Evolutionary conservation across 2,113 vertebrate genomes (phyloP).

Genomic region (Dromaius novaehollandiae): DNA sequence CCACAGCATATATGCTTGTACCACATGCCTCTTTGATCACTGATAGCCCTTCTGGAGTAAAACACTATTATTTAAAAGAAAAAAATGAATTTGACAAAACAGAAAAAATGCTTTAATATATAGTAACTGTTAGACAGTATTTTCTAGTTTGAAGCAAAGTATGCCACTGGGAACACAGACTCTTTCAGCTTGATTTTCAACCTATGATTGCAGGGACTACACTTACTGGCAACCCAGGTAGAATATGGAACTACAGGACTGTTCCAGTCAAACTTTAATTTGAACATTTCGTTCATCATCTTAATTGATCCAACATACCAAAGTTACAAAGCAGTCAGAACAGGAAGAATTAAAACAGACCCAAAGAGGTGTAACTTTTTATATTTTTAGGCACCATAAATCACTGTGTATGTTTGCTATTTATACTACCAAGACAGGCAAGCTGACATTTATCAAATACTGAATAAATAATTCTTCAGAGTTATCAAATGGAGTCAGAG

Average conservation of each 20-base stretch:
- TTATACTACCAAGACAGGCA: not conserved
- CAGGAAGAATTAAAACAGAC: not conserved
- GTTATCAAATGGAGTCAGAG: not conserved
- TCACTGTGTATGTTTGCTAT: not conserved
- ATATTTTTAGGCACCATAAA: not conserved
- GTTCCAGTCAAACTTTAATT: not conserved
- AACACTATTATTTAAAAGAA: not conserved
- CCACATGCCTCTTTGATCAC: accelerated
- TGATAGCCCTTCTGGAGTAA: not conserved
- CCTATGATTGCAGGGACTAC: not conserved
- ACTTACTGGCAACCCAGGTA: not conserved
- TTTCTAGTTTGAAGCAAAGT: not conserved
- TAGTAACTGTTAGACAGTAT: not conserved
- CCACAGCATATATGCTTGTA: not conserved
- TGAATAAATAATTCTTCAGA: not conserved
- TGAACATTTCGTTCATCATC: not conserved
- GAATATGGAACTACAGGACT: not conserved
- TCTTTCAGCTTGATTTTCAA: no score
- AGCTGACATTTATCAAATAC: not conserved
- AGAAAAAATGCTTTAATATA: not conserved
- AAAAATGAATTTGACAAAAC: not conserved
- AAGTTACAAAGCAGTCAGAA: not conserved
- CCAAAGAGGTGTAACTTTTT: not conserved
- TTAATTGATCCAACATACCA: not conserved
- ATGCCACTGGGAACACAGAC: not conserved